Percentiles rank a stretch among this genome's conserved stretches.
phyloP scores from a whole-genome alignment of 2,888 invertebrate genomes.

The Drosophila cracens region DNA sequence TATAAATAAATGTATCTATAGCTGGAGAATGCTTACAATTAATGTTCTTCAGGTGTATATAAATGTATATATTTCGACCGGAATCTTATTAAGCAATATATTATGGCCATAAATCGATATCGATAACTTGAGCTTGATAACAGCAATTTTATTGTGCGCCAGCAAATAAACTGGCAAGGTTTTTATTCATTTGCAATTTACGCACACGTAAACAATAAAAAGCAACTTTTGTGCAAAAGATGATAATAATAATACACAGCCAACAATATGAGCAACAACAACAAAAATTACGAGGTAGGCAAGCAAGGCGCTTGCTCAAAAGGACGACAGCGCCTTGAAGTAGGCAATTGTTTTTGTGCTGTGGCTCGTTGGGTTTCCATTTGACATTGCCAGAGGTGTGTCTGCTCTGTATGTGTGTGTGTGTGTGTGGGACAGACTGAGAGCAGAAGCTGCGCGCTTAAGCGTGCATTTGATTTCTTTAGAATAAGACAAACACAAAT shows the following conservation, averaged over 20 bases:
- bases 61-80: background rate
- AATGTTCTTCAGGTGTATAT: background rate
- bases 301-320: conserved; percentile 12
- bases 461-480: conserved; percentile 61
- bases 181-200: conserved; percentile 30
- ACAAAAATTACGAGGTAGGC: conserved; percentile 6
- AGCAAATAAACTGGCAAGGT: conserved; percentile 16
- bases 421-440: conserved; percentile 19
- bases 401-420: background rate
- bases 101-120: conserved; percentile 1
- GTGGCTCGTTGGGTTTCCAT: conserved; percentile 28
- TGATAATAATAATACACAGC: conserved; percentile 53
- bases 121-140: conserved; percentile 2
- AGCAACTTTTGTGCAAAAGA: conserved; percentile 48
- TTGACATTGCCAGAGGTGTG: conserved; percentile 48
- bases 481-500: conserved; percentile 21
- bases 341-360: conserved; percentile 68
- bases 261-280: conserved; percentile 13
- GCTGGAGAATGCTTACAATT: background rate
- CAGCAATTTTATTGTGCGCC: conserved; percentile 1
- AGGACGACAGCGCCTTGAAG: conserved; percentile 39
- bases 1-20: background rate
- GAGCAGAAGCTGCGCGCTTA: conserved; percentile 22
- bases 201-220: conserved; percentile 60
- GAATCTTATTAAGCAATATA: background rate